Evolutionary conservation across 1,140 invertebrate genomes (phyloP).

Genomic region (Drosophila santomea): DNA sequence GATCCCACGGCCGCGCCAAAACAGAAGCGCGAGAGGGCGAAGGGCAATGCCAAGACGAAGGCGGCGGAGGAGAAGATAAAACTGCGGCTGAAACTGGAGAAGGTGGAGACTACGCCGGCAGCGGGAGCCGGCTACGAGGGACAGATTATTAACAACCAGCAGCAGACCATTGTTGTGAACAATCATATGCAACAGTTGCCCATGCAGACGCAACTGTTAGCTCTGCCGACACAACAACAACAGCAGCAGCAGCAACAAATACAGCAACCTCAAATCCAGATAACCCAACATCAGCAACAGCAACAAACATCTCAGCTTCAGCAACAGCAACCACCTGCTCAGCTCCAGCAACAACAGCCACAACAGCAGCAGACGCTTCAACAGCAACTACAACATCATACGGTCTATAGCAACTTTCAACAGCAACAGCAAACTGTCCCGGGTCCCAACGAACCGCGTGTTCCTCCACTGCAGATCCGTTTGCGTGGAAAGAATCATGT

Average conservation of each 20-base stretch:
- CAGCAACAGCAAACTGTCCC: slow-evolving; percentile 60
- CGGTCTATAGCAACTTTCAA: slow-evolving; percentile 56
- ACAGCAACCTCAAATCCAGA: slow-evolving; percentile 61
- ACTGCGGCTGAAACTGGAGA: slow-evolving; percentile 92
- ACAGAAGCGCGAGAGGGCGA: slow-evolving; percentile 74
- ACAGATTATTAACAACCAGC: slow-evolving; percentile 40
- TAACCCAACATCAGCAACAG: slow-evolving; percentile 46
- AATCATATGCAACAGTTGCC: slow-evolving; percentile 43
- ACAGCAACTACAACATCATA: slow-evolving; percentile 47
- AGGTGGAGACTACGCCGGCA: slow-evolving; percentile 90
- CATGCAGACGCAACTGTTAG: slow-evolving; percentile 53
- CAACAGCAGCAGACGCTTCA: slow-evolving; percentile 15
- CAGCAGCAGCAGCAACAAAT: slow-evolving; percentile 33
- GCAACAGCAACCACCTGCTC: slow-evolving; percentile 27
- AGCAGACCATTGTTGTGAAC: slow-evolving; percentile 17
- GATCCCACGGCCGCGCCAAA: slow-evolving; percentile 61
- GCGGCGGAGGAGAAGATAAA: slow-evolving; percentile 91
- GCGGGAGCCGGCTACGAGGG: slow-evolving; percentile 70
- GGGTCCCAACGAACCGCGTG: slow-evolving; percentile 89
- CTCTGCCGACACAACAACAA: slow-evolving; percentile 29
- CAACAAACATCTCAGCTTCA: not conserved
- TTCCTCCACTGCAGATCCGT: slow-evolving; percentile 95
- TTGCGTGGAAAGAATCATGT: slow-evolving; percentile 93
- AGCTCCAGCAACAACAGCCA: slow-evolving; percentile 17
- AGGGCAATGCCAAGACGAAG: slow-evolving; percentile 81